Conservation (phyloP, 2,797 vertebrate genomes). For the Rousettus madagascariensis region DNA sequence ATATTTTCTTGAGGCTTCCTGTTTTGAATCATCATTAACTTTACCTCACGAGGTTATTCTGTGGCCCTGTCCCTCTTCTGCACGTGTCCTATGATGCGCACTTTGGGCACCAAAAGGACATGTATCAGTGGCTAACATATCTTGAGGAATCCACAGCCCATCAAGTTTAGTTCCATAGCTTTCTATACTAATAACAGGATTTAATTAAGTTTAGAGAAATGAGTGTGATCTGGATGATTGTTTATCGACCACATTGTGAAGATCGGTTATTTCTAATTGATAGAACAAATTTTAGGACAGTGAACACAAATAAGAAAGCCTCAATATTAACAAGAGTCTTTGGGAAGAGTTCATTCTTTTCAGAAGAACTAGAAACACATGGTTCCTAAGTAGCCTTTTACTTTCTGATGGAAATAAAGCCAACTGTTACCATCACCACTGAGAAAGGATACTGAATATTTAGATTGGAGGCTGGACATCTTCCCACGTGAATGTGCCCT, state of each 20-base stretch:
- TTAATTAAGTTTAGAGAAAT: background rate
- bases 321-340: background rate
- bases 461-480: background rate
- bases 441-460: background rate
- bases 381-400: background rate
- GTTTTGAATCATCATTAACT: background rate
- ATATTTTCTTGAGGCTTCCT: background rate
- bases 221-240: background rate
- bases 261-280: background rate
- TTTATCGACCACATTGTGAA: background rate
- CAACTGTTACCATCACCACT: background rate
- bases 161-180: background rate
- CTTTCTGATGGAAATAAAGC: background rate
- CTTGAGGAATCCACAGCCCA: background rate
- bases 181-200: background rate
- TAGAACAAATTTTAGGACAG: background rate
- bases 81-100: background rate
- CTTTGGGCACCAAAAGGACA: background rate
- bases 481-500: background rate
- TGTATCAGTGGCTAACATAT: background rate
- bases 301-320: background rate
- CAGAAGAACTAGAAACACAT: background rate
- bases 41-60: background rate
- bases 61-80: rapidly evolving
- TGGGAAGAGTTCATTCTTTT: background rate